Base-by-base conservation (phyloP, 2,113 vertebrate species). In the Arizona elegans region DNA sequence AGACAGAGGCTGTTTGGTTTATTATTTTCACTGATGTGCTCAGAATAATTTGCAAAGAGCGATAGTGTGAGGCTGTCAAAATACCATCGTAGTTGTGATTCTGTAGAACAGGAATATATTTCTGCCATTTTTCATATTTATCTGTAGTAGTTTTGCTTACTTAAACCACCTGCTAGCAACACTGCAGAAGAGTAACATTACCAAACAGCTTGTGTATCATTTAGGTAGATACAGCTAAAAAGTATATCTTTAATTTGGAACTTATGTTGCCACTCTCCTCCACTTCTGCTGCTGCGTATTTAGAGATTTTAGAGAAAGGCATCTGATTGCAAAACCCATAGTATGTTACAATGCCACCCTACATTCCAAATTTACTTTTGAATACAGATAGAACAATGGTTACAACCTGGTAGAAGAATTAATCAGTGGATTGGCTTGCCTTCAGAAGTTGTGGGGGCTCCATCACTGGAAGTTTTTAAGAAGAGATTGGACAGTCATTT, bases 51-150 rank as follows among this genome's bases (percentile, higher is more conserved):
- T 95, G 5, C 54, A 88, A 95, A 95, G 11, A 93, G 52, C 3
- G 91, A 94, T 96, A 93, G 43, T 59, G 86, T 90, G 81, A 92
- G 88, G 50, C 50, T 95, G 95, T 95, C 89, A 94, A 95, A 96
- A 95, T 95, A 95, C 56, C 55, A 8, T 59, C 10, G 93, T 89
- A 58, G 87, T n/a, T 96, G 50, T 54, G 10, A 23, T 65, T 91
- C 29, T 91, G 23, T 55, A 92, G 54, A 33, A 54, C 8, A 93
- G 17, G 0, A 47, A 90, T 55, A 93, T n/a, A 8, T 90, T 96
- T 90, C 58, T 95, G 87, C 43, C 92, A 70, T 75, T 91, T 47
- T 93, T 93, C 93, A 94, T 89, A 93, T 59, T 94, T 33, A 86
- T 91, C 89, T 50, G 65, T 92, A 95, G 92, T 0, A 94, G 75